Evolutionary conservation across 2,113 vertebrate genomes (phyloP), one percentile per base, ranked within the genome.

Genomic region (Bungarus multicinctus): DNA sequence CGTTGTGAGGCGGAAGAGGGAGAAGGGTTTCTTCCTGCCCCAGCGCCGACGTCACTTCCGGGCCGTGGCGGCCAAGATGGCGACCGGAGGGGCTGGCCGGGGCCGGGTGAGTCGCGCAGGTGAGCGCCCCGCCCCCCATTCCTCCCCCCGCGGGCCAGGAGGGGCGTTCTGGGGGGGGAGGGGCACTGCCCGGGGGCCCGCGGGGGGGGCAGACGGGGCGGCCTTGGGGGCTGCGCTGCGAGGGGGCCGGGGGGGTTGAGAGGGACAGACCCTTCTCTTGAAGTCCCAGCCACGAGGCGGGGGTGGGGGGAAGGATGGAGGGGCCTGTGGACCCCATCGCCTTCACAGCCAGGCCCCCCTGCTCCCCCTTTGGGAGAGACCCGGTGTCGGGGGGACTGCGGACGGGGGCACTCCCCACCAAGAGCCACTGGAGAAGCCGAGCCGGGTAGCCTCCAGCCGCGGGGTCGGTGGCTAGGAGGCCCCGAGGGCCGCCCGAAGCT

Each of bases 41-140:
- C 87, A 11, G 23, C 47, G 22, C 3, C 12, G 87, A 93, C 60
- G 95, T 96, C 94, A 96, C 95, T 95, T 96, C 94, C 96, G 96
- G 94, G 95, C 64, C n/a, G 95, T 94, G 54, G 96, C 90, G 92
- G 96, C 95, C 95, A 98, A 97, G 95, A 98, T 98, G 97, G 97
- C 97, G 97, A 94, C 93, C 92, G 96, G 94, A 87, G 86, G 95
- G 93, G 95, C 81, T 95, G 97, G 95, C 95, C 96, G 95, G 95
- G 93, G 94, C 96, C 94, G 96, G 95, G 54, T 91, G 87, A 92
- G 88, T 55, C 23, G 94, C 91, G 87, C 94, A 92, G 93, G 93
- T 90, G 95, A 94, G 93, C 11, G 27, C 27, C 60, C 89, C 92
- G 90, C 52, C 30, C 92, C 86, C 34, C 54, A 2, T 20, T 57